Conservation (phyloP, 30 jellyfish, hydroid and myxozoan species). For the Nemopilema nomurai region DNA sequence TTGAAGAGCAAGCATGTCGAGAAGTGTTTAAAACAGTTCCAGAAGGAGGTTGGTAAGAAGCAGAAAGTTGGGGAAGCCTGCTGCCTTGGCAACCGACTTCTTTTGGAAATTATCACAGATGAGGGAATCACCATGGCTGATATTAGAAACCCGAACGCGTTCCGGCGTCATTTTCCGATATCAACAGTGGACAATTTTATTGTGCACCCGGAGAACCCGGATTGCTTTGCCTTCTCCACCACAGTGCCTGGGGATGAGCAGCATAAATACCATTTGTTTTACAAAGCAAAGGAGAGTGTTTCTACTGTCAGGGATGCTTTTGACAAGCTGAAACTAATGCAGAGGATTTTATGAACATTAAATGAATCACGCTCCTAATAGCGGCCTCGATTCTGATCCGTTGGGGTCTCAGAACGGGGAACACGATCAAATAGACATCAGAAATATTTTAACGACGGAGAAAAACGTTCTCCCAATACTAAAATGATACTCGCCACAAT, state of each 20-base stretch:
- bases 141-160: conserved; percentile 60
- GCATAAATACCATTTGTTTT: conserved; percentile 82
- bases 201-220: conserved; percentile 88
- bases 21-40: conserved; percentile 83
- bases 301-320: conserved; percentile 47
- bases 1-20: conserved; percentile 83
- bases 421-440: not conserved
- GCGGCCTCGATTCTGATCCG: too few relatives aligned
- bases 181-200: conserved; percentile 57
- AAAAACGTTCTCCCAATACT: conserved; percentile 4
- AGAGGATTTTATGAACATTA: conserved; percentile 2
- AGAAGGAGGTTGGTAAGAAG: conserved; percentile 73
- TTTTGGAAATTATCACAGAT: conserved; percentile 51
- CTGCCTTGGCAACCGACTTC: conserved; percentile 67
- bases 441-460: conserved; percentile 13
- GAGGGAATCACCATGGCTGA: conserved; percentile 81
- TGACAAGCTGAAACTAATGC: conserved; percentile 47
- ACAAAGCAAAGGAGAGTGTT: conserved; percentile 41
- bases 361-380: too few relatives aligned
- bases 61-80: conserved; percentile 46
- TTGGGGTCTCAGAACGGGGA: not conserved
- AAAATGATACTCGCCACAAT: not conserved
- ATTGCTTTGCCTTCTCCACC: conserved; percentile 94
- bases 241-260: conserved; percentile 73
- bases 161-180: conserved; percentile 76